Base-by-base conservation (phyloP, 1,140 invertebrate species). In the Bombus pascuorum region DNA sequence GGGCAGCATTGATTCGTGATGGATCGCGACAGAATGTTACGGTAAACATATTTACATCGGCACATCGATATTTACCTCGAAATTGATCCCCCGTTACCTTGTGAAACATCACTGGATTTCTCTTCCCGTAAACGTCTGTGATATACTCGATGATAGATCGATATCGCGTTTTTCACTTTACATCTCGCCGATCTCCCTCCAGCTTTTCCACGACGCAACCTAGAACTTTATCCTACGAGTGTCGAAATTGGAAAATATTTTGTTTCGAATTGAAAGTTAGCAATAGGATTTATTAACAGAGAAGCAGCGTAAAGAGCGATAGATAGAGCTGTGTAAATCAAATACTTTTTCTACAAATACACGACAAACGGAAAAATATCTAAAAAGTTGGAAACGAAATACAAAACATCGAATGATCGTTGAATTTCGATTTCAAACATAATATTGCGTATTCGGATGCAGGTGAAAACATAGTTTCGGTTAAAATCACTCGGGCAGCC, bases 1-100 rank as follows among this genome's bases (percentile, higher is more conserved):
- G 42, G 18, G 34, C 66, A 22, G 34, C 78, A 57, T 81, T 73
- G 70, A 85, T 68, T 85, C 57, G 71, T 44, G 78, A 85, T 68
- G 83, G 71, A 80, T 79, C n/a, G 65, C 65, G 47, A 32, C 34
- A 9, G 65, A 83, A 57, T 62, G 76, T 85, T 53, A 37, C 83
- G 39, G 83, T 53, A 70, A 83, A 85, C 76, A 72, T 85, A 85
- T 85, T 85, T 79, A 80, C 76, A 79, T 57, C n/a, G 66, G 37
- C 74, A 62, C 66, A 71, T 65, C 47, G 76, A 72, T 85, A 72
- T 85, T 85, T 80, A 15, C 68, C n/a, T 15, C 15, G 15, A 53
- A 53, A 53, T 53, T 53, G 2, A n/a, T 18, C 4, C 1, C 15
- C 25, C 9, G 68, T 44, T 78, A 9, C 66, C 28, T 53, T 57